These are phyloP conservation scores for Himalopsyche japonica DNA, from an alignment of 2,888 invertebrate species.

Conservation along the genomic window DNA sequence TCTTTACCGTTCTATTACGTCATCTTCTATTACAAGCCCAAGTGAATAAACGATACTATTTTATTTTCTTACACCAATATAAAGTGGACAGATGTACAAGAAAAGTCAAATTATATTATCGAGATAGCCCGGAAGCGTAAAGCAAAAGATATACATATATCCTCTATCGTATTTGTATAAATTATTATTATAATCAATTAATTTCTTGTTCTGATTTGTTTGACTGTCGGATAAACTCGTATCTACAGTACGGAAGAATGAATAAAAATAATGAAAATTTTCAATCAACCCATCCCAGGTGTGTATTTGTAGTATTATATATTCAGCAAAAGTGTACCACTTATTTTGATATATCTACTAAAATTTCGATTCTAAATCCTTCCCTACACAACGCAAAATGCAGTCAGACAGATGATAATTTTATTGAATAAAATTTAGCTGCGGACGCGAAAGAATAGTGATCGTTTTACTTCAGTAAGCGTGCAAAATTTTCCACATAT, in stretches of 20 bases:
- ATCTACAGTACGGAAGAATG: too few relatives aligned
- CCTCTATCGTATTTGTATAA: too few relatives aligned
- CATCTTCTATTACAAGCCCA: neutral
- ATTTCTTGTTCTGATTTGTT: too few relatives aligned
- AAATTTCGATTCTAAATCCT: neutral
- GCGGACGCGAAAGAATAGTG: conserved; percentile 55
- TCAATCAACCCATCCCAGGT: too few relatives aligned
- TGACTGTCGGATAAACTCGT: too few relatives aligned
- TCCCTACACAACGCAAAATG: conserved; percentile 38
- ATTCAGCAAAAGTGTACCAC: neutral
- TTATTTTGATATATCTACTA: neutral
- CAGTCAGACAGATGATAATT: conserved; percentile 51
- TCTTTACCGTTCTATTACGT: neutral
- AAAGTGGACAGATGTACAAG: neutral
- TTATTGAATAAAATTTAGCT: conserved; percentile 59
- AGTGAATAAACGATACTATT: neutral
- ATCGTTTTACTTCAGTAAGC: conserved; percentile 52
- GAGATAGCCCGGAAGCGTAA: neutral
- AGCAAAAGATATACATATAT: neutral
- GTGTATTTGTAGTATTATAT: too few relatives aligned
- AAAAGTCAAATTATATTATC: neutral
- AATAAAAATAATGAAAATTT: too few relatives aligned
- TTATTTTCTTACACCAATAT: too few relatives aligned
- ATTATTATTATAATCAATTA: too few relatives aligned
- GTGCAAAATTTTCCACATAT: conserved; percentile 62